These are phyloP conservation scores for Polyommatus icarus DNA, from an alignment of 2,888 invertebrate genomes.

Conservation along the genomic window DNA sequence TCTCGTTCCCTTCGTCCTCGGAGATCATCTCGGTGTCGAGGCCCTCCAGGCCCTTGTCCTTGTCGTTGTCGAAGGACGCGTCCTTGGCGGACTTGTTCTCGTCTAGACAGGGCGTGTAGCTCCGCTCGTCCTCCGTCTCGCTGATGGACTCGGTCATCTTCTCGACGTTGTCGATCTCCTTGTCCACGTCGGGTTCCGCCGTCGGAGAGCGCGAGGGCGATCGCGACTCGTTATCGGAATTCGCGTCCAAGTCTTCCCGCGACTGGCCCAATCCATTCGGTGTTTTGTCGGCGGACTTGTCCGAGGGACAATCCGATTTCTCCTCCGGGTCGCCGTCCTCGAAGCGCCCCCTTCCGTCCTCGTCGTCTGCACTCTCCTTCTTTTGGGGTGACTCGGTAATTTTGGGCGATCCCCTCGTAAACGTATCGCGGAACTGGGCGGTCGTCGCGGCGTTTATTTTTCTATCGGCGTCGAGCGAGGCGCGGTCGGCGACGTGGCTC, in stretches of 20 bases:
- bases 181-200: constrained; percentile 55
- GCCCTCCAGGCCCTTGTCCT: constrained; percentile 76
- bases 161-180: constrained; percentile 41
- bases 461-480: neutral
- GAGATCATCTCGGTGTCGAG: constrained; percentile 88
- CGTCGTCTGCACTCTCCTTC: neutral
- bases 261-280: neutral
- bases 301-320: neutral
- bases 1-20: constrained; percentile 84
- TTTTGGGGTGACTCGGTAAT: neutral
- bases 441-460: neutral
- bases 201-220: constrained; percentile 44
- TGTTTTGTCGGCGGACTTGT: neutral
- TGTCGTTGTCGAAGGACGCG: constrained; percentile 60
- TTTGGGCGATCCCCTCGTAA: constrained; percentile 6
- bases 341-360: neutral
- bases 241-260: neutral
- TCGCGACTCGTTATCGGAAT: constrained; percentile 39
- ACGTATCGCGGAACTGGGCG: constrained; percentile 17
- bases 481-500: constrained; percentile 20
- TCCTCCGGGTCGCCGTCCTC: neutral
- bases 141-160: constrained; percentile 83
- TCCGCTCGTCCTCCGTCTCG: constrained; percentile 83
- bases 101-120: constrained; percentile 87
- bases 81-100: constrained; percentile 77